Evolutionary conservation across 2,797 vertebrate genomes (phyloP).

Genomic region (Hemitrygon akajei): DNA sequence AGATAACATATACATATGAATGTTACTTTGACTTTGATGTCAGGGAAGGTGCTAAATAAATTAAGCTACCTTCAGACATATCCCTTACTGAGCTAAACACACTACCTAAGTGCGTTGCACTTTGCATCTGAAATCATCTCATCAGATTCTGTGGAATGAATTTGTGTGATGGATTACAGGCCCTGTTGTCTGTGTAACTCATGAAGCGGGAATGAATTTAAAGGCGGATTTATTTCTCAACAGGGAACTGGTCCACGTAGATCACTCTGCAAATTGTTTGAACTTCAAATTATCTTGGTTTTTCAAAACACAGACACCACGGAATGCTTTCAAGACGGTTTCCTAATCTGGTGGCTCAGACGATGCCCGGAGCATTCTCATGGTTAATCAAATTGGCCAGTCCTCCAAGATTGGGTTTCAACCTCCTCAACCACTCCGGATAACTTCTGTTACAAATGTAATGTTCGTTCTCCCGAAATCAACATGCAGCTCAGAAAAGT

Average conservation of each 20-base stretch:
- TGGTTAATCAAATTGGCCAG: not conserved
- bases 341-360: conserved; percentile 21
- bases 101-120: no score
- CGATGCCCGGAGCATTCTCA: not conserved
- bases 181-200: no score
- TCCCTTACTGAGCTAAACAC: no score
- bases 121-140: no score
- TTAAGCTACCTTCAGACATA: not conserved
- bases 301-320: conserved; percentile 30
- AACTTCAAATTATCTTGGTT: not conserved
- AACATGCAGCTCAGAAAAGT: not conserved
- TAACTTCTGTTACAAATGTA: not conserved
- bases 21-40: not conserved
- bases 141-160: no score
- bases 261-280: not conserved
- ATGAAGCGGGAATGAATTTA: no score
- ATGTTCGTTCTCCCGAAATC: not conserved
- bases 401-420: conserved; percentile 19
- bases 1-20: no score
- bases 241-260: not conserved
- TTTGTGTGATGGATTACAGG: no score
- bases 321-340: conserved; percentile 13
- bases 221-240: no score
- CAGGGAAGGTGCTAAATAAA: not conserved
- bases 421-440: not conserved